These are phyloP conservation scores for Raillietiella orientalis DNA, from an alignment of 2,888 invertebrate genomes.

Conservation along the genomic window DNA sequence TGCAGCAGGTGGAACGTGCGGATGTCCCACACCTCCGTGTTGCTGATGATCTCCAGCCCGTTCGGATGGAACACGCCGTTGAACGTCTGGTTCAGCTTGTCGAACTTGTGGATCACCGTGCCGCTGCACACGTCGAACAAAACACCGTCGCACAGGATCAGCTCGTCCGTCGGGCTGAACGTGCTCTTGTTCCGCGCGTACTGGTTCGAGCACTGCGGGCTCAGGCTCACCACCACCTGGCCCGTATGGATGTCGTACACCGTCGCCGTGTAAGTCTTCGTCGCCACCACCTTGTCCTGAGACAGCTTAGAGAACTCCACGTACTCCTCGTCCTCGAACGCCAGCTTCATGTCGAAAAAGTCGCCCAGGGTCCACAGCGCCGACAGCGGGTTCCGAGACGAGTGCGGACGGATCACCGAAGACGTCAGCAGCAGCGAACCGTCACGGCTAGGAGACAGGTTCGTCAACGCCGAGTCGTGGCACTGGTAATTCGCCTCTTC, in stretches of 20 bases:
- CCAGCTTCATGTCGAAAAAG: conserved; percentile 19
- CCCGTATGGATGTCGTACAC: conserved; percentile 68
- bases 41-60: conserved; percentile 79
- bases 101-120: conserved; percentile 77
- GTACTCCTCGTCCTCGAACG: conserved; percentile 52
- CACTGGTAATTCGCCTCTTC: conserved; percentile 47
- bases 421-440: conserved; percentile 52
- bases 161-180: conserved; percentile 68
- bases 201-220: conserved; percentile 37
- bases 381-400: conserved; percentile 46
- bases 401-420: conserved; percentile 20
- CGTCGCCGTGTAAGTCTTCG: conserved; percentile 45
- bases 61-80: conserved; percentile 91
- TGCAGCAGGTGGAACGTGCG: conserved; percentile 71
- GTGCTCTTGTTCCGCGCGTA: conserved; percentile 80
- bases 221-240: conserved; percentile 31
- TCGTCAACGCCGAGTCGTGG: conserved; percentile 29
- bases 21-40: conserved; percentile 94
- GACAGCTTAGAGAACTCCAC: conserved; percentile 16
- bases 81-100: conserved; percentile 76
- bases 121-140: conserved; percentile 63
- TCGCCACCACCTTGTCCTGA: conserved; percentile 64
- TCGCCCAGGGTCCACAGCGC: conserved; percentile 26
- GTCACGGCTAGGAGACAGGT: conserved; percentile 35
- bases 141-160: conserved; percentile 82